Evolutionary conservation across 2,113 vertebrate species (phyloP), one percentile per base, ranked within the genome.

Genomic region (Syngnathus typhle): DNA sequence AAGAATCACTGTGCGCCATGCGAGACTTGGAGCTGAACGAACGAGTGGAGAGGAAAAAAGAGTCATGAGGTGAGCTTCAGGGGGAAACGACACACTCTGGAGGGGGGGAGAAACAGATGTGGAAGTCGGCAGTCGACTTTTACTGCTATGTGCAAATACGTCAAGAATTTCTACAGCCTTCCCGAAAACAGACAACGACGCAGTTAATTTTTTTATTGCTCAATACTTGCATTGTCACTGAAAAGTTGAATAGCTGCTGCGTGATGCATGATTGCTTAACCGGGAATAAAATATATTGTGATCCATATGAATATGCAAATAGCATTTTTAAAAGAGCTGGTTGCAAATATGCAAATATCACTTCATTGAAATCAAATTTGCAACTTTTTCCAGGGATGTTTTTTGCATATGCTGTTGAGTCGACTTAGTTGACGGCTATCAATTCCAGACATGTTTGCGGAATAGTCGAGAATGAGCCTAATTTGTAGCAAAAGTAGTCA

Each of bases 131-230:
- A 44, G 60, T 71, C 68, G 75, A 54, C 37, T 37, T 70, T 52
- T 52, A 47, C 66, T 67, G 36, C 23, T 39, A 38, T 70, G 65
- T 60, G 63, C 67, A 76, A 81, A 68, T 52, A 68, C 71, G 74
- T 77, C 70, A 77, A 75, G 59, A 69, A 72, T 68, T 43, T 68
- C 60, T 68, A 11, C 61, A 54, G 65, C 32, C 32, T 65, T 66
- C 68, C 68, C 65, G 61, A 75, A 61, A 63, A 79, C 58, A 62
- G 44, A 65, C 73, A 64, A 72, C n/a, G 36, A 69, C 15, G 36
- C 39, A 27, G 37, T 68, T 66, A 67, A 69, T 55, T 23, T 52
- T 39, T 16, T 18, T 73, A 15, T 68, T 8, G 49, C 63, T 55
- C 56, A 55, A 66, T 69, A 75, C 15, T 54, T 60, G 23, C 15